phyloP scores from a whole-genome alignment of 1,140 invertebrate species.

The Tribolium castaneum region DNA sequence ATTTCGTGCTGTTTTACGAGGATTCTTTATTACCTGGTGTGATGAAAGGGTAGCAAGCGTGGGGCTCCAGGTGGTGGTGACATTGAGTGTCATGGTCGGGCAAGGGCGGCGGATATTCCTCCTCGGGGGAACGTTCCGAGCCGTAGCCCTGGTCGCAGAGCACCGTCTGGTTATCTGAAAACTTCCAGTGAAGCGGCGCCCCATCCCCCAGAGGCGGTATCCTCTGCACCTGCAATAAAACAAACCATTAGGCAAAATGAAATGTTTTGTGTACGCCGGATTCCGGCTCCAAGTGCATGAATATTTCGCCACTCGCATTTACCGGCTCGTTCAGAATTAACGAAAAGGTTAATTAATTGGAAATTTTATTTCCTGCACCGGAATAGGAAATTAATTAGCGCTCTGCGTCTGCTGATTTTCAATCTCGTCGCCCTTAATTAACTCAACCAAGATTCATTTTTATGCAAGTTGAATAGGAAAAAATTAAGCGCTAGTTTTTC shows the following conservation, averaged over 20 bases:
- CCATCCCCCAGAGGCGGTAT: slow-evolving; percentile 61
- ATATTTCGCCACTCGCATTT: not conserved
- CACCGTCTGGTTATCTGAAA: slow-evolving; percentile 63
- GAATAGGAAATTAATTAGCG: slow-evolving; percentile 5
- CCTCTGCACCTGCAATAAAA: slow-evolving; percentile 54
- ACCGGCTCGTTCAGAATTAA: slow-evolving; percentile 4
- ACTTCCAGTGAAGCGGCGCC: slow-evolving; percentile 66
- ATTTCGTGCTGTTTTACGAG: slow-evolving; percentile 15
- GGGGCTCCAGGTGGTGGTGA: slow-evolving; percentile 67
- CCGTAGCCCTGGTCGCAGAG: slow-evolving; percentile 82
- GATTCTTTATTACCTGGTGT: slow-evolving; percentile 66
- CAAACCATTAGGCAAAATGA: slow-evolving; percentile 32
- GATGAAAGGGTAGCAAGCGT: slow-evolving; percentile 72
- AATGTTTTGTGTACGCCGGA: not conserved
- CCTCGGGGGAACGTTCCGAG: slow-evolving; percentile 81
- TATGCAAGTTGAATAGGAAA: no score
- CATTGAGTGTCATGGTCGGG: slow-evolving; percentile 66
- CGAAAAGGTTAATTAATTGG: not conserved
- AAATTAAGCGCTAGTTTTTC: no score
- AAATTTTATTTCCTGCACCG: not conserved
- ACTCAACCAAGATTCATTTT: no score
- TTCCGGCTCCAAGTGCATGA: not conserved
- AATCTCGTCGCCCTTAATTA: not conserved
- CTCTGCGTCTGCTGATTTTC: not conserved
- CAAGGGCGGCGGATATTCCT: slow-evolving; percentile 76